Conservation (phyloP, 2,797 vertebrate genomes). For the Mareca penelope region DNA sequence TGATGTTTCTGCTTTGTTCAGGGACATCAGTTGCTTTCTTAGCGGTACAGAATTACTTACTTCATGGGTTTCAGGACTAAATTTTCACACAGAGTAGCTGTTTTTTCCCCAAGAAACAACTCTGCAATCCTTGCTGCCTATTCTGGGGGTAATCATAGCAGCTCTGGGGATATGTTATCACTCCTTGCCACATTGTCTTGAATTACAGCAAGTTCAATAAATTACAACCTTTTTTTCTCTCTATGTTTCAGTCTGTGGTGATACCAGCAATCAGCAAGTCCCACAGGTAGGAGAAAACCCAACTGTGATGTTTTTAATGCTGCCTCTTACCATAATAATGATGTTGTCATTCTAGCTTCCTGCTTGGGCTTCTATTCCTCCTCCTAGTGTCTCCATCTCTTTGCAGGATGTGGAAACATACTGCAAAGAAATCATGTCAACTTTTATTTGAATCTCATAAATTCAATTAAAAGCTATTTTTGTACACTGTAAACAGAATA, state of each 20-base stretch:
- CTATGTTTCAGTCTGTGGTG: neutral
- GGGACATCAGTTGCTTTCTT: neutral
- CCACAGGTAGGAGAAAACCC: neutral
- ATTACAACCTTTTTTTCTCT: neutral
- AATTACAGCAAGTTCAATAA: neutral
- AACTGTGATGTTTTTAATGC: neutral
- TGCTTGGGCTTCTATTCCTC: neutral
- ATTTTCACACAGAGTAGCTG: neutral
- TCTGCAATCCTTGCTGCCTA: neutral
- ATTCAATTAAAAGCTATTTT: neutral
- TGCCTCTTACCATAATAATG: neutral
- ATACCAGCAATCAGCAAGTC: accelerated
- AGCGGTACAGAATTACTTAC: neutral
- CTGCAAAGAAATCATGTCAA: neutral
- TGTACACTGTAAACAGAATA: neutral
- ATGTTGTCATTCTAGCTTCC: neutral
- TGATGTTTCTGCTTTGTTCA: neutral
- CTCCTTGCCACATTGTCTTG: neutral
- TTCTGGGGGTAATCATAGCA: neutral
- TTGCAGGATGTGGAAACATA: neutral
- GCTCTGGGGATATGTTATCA: neutral
- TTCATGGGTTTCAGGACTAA: neutral
- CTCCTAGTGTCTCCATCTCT: neutral
- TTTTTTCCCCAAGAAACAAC: neutral
- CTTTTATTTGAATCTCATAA: neutral